Conservation (phyloP, 2,888 invertebrate genomes). For the Bembecia ichneumoniformis region DNA sequence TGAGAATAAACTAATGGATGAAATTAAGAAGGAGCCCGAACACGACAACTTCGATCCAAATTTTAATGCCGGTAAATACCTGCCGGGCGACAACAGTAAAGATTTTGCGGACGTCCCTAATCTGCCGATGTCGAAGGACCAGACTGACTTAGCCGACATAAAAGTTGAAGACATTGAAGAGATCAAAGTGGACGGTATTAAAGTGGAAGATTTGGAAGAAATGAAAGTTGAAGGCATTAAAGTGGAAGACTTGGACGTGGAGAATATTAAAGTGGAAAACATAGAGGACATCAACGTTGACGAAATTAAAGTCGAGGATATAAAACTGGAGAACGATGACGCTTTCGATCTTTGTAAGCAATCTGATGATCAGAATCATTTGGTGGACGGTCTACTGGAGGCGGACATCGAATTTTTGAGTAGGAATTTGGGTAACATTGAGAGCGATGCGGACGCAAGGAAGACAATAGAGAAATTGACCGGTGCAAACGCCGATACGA, state of each 20-base stretch:
- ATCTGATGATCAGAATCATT: constrained; percentile 44
- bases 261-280: constrained; percentile 52
- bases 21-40: constrained; percentile 49
- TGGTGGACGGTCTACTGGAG: constrained; percentile 60
- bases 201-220: constrained; percentile 55
- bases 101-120: constrained; percentile 47
- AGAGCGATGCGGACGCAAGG: constrained; percentile 65
- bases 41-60: constrained; percentile 47
- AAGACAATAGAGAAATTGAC: constrained; percentile 68
- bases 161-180: constrained; percentile 65
- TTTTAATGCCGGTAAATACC: constrained; percentile 54
- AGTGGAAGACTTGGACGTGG: constrained; percentile 52
- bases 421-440: constrained; percentile 61
- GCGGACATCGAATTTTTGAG: constrained; percentile 67
- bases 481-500: constrained; percentile 59
- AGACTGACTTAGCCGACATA: constrained; percentile 57
- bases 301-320: constrained; percentile 56
- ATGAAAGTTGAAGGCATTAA: constrained; percentile 58
- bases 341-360: constrained; percentile 52
- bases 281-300: constrained; percentile 53
- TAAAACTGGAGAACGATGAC: constrained; percentile 57
- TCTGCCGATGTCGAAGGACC: constrained; percentile 39
- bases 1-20: constrained; percentile 45
- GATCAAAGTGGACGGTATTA: constrained; percentile 58
- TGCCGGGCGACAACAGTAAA: constrained; percentile 44